Evolutionary conservation across 2,113 vertebrate species (phyloP), one percentile per base, ranked within the genome.

Genomic region (Syrmaticus mikado): DNA sequence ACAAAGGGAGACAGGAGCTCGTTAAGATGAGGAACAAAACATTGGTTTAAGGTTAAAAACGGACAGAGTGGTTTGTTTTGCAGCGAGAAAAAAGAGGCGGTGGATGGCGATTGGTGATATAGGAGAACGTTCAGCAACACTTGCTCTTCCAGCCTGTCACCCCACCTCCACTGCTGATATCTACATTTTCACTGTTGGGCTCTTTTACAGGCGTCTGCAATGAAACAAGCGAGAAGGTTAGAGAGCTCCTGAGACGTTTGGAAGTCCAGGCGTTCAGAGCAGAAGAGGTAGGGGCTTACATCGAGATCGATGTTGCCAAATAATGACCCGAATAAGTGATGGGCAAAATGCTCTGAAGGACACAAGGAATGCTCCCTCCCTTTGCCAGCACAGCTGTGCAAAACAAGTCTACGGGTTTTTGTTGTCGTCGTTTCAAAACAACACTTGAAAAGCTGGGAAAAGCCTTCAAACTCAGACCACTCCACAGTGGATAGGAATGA

Each of bases 141-240:
- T 99, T 99, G 99, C 98, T 99, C 99, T 99, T 99, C 99, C 99
- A 99, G 97, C 99, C 98, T 20, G 99, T 98, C 97, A 99, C 99
- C 96, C 99, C 99, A 18, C 99, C 98, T 55, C 98, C 99, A 36
- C 98, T 99, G 99, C 98, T 99, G 99, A 99, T 99, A 98, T 99
- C 99, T 94, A 99, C 99, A 82, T 99, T 99, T 98, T 99, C 99
- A 98, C 98, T 99, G 99, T 99, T 99, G 98, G 99, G 99, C 98
- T 99, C 99, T 99, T 99, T 99, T 98, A 99, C 99, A 65, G 99
- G 99, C 92, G 99, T 99, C 99, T 99, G 98, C n/a, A 98, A 98
- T 27, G 96, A 92, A 95, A 94, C 36, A 93, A 89, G 84, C 5
- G 7, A 50, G n/a, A 65, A 1, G 30, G 87, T 95, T 92, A 96